Percentiles rank a stretch among this genome's conserved stretches.
Conservation (phyloP, 1,140 invertebrate species). For the Halyomorpha halys region DNA sequence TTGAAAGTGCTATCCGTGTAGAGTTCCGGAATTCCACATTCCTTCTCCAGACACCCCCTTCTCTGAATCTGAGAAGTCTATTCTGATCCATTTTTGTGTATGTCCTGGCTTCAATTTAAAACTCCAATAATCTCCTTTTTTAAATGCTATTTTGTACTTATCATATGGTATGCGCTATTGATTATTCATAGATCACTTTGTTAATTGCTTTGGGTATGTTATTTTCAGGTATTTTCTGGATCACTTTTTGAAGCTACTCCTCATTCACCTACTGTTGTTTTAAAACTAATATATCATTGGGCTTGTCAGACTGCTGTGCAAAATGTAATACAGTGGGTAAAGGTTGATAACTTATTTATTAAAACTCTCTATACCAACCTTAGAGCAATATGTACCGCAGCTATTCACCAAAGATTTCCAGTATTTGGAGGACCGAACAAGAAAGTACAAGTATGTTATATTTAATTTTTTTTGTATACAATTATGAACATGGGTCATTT, state of each 20-base stretch:
- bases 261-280: slow-evolving; percentile 63
- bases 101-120: too few relatives aligned
- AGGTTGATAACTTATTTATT: slow-evolving; percentile 64
- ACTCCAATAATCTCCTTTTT: too few relatives aligned
- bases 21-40: too few relatives aligned
- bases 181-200: too few relatives aligned
- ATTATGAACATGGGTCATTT: too few relatives aligned
- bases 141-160: too few relatives aligned
- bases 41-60: too few relatives aligned
- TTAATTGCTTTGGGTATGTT: neutral
- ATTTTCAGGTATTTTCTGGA: slow-evolving; percentile 52
- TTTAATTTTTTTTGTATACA: neutral
- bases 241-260: slow-evolving; percentile 76
- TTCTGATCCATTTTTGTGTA: too few relatives aligned
- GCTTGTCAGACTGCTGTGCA: slow-evolving; percentile 76
- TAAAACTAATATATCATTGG: slow-evolving; percentile 84
- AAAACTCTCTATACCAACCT: slow-evolving; percentile 70
- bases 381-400: slow-evolving; percentile 63
- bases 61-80: too few relatives aligned
- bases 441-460: slow-evolving; percentile 44
- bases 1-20: too few relatives aligned
- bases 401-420: slow-evolving; percentile 60
- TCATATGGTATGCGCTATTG: too few relatives aligned
- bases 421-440: slow-evolving; percentile 55
- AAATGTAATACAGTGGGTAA: slow-evolving; percentile 80